Conservation (phyloP, 2,888 invertebrate genomes). For the Trichacis sp. region DNA sequence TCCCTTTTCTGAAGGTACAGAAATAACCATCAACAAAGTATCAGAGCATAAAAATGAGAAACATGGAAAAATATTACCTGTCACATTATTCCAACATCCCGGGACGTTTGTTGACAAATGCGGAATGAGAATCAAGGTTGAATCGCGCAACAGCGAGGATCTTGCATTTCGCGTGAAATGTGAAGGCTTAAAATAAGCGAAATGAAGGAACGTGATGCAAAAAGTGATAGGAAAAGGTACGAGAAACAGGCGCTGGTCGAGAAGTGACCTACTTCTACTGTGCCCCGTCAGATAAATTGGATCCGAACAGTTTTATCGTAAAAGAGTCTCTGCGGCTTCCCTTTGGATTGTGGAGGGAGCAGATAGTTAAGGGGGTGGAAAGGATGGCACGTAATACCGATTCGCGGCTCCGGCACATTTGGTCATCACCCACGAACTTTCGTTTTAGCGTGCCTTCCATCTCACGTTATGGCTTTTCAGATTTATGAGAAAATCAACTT, state of each 20-base stretch:
- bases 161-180: background rate
- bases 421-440: conserved; percentile 49
- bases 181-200: background rate
- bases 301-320: conserved; percentile 54
- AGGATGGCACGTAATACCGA: conserved; percentile 15
- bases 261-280: conserved; percentile 54
- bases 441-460: conserved; percentile 19
- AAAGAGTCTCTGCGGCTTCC: conserved; percentile 43
- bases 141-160: background rate
- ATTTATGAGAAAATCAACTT: conserved; percentile 9
- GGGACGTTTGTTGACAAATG: background rate
- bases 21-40: no score
- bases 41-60: background rate
- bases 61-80: background rate
- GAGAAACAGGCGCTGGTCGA: conserved; percentile 45
- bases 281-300: conserved; percentile 54
- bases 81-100: background rate
- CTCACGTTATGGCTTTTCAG: conserved; percentile 12
- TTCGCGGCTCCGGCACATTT: conserved; percentile 19
- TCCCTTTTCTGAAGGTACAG: no score
- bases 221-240: conserved; percentile 5
- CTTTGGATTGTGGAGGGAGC: conserved; percentile 13
- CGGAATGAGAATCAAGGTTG: background rate
- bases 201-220: background rate
- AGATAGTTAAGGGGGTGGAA: conserved; percentile 11